Evolutionary conservation across 2,797 vertebrate species (phyloP), one percentile per base, ranked within the genome.

Genomic region (Oceanodroma leucorhoa): DNA sequence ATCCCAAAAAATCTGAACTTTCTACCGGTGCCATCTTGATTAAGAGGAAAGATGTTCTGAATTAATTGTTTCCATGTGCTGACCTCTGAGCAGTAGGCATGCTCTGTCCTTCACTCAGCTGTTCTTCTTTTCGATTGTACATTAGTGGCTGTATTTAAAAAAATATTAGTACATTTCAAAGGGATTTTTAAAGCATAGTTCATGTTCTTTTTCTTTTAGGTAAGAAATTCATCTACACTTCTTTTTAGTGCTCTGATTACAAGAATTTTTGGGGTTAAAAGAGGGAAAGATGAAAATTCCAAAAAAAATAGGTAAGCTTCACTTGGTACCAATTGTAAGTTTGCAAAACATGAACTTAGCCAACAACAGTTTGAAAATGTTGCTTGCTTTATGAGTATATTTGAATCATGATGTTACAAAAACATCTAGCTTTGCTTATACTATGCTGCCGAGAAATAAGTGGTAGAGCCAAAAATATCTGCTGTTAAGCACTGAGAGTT

Each of bases 201-300:
- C 24, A 51, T 90, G 1, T 79, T 69, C 83, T 75, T 95, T 87
- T 83, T 67, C 15, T 23, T 79, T 87, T 97, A 99, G 99, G 99
- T 99, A 94, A 98, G 99, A 97, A 99, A 99, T 98, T 99, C 99
- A 62, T 99, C 99, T 78, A 99, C 99, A 2, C 99, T 99, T 57
- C 99, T 99, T 90, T 99, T 99, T 98, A 99, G 99, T 97, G 98
- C 99, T 51, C 97, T 99, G 93, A 99, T 99, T 97, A 99, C 99
- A 12, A 98, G 99, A 97, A 99, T 99, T 97, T 99, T 99, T 97
- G 99, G 99, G 72, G 99, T 99, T 96, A 99, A 99, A 98, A 99
- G 98, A 96, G 99, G 98, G 93, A 99, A 99, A 92, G 99, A 99
- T 83, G 99, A 99, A 96, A 98, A 98, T 97, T 99, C 99, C 0